Evolutionary conservation across 2,888 invertebrate genomes (phyloP).

Genomic region (Protula sp.): DNA sequence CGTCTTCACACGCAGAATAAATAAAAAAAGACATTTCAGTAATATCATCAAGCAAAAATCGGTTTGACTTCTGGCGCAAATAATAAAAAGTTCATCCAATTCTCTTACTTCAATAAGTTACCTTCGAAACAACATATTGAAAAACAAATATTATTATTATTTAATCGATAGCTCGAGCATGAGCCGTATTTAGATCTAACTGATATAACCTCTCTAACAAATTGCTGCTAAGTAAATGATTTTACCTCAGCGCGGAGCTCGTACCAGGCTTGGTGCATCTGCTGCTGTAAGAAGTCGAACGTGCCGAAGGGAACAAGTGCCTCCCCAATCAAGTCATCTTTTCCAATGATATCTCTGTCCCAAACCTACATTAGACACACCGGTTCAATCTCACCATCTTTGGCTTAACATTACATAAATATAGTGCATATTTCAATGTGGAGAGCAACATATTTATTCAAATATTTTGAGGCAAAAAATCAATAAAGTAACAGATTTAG

Average conservation of each 20-base stretch:
- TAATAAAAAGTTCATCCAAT: background rate
- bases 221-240: no score
- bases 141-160: background rate
- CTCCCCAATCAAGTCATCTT: conserved; percentile 45
- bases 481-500: no score
- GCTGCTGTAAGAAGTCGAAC: conserved; percentile 32
- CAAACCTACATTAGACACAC: conserved; percentile 22
- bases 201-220: no score
- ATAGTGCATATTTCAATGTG: no score
- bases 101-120: background rate
- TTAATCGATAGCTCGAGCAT: background rate
- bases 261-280: conserved; percentile 40
- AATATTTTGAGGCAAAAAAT: no score
- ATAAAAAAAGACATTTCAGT: background rate
- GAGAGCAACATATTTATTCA: background rate
- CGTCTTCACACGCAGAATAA: conserved; percentile 30
- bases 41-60: background rate
- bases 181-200: no score
- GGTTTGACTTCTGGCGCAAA: background rate
- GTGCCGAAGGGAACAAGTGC: conserved; percentile 31
- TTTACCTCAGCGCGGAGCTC: conserved; percentile 40
- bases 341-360: conserved; percentile 35
- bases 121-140: background rate
- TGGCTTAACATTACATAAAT: no score
- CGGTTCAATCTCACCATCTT: no score